Conservation (phyloP, 2,113 vertebrate genomes). For the Seriola rivoliana region DNA sequence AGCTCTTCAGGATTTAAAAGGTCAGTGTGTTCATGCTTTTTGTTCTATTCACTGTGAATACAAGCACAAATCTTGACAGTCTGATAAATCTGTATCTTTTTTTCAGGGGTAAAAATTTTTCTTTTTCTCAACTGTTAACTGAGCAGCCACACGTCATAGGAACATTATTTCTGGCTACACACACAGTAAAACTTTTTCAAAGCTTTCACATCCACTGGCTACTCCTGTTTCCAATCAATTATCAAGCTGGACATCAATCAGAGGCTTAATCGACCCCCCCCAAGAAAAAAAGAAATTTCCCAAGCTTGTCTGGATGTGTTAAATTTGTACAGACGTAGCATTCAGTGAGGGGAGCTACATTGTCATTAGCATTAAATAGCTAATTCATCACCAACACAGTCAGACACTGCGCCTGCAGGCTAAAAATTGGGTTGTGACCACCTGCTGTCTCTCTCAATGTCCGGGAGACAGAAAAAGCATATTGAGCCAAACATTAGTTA, state of each 20-base stretch:
- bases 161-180: background rate
- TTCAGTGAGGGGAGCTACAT: slow-evolving; percentile 16
- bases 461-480: slow-evolving; percentile 13
- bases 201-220: slow-evolving; percentile 18
- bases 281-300: slow-evolving; percentile 15
- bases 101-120: slow-evolving; percentile 1
- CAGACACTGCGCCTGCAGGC: slow-evolving; percentile 36
- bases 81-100: slow-evolving; percentile 17
- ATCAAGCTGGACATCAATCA: slow-evolving; percentile 40
- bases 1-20: slow-evolving; percentile 24
- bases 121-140: slow-evolving; percentile 1
- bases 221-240: slow-evolving; percentile 18
- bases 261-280: background rate
- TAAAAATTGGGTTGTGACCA: slow-evolving; percentile 34
- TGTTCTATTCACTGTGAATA: background rate
- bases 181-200: background rate
- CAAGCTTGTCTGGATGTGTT: slow-evolving; percentile 27
- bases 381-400: slow-evolving; percentile 61
- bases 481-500: slow-evolving; percentile 37
- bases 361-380: slow-evolving; percentile 63
- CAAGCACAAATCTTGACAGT: slow-evolving; percentile 6
- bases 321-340: slow-evolving; percentile 20
- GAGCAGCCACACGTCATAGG: slow-evolving; percentile 3
- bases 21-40: background rate
- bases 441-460: slow-evolving; percentile 35